phyloP scores from a whole-genome alignment of 2,113 vertebrate species.

The Apodemus speciosus region DNA sequence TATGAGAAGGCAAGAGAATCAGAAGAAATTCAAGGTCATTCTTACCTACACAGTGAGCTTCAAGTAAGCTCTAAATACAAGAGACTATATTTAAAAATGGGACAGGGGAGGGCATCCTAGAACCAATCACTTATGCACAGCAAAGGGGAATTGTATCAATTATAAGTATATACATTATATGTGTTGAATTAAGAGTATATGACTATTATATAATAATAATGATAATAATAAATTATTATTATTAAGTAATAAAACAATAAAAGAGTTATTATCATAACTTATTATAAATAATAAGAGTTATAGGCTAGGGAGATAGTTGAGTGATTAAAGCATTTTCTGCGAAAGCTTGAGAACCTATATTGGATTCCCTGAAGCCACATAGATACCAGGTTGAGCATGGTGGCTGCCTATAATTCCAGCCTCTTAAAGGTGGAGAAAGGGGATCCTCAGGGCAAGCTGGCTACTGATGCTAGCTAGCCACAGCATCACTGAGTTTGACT shows the following conservation, averaged over 20 bases:
- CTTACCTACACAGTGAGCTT: neutral
- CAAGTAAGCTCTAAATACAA: neutral
- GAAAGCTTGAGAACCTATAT: neutral
- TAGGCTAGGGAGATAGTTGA: neutral
- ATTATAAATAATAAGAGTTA: neutral
- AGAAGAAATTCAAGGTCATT: too few species aligned
- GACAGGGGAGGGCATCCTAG: neutral
- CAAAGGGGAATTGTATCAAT: neutral
- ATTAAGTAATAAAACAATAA: too few species aligned
- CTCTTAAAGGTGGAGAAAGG: neutral
- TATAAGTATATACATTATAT: neutral
- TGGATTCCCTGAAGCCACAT: neutral
- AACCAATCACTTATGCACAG: neutral
- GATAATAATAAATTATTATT: too few species aligned
- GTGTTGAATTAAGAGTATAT: too few species aligned
- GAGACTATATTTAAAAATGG: neutral
- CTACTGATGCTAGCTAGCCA: neutral
- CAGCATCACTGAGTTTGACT: neutral
- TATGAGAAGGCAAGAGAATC: neutral
- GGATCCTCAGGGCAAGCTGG: neutral
- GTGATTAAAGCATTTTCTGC: neutral
- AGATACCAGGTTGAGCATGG: neutral
- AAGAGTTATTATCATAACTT: too few species aligned
- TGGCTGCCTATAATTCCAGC: neutral
- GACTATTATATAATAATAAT: neutral